phyloP scores from a whole-genome alignment of 2,113 vertebrate species.

The Phainopepla nitens region DNA sequence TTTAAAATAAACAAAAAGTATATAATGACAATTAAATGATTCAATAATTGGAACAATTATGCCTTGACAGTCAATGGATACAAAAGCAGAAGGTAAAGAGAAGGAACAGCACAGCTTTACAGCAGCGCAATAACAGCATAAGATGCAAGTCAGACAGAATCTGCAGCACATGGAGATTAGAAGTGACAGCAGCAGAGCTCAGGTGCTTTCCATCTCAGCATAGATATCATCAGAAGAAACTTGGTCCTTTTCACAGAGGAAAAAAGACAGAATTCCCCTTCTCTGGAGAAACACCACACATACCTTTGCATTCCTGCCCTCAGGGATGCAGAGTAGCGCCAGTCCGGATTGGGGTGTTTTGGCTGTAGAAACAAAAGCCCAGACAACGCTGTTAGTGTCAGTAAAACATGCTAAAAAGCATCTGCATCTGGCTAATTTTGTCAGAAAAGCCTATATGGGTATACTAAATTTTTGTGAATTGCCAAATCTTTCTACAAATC shows the following conservation, averaged over 20 bases:
- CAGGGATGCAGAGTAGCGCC: slow-evolving; percentile 96
- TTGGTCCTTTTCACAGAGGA: neutral
- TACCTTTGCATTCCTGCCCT: slow-evolving; percentile 98
- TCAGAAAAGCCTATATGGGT: neutral
- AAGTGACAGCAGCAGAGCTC: slow-evolving; percentile 14
- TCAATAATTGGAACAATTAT: slow-evolving; percentile 17
- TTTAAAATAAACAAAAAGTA: neutral
- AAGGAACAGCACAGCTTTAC: neutral
- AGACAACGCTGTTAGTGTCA: slow-evolving; percentile 40
- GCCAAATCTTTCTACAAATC: neutral
- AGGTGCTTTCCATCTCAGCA: neutral
- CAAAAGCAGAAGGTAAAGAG: neutral
- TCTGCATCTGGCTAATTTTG: neutral
- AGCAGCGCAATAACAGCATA: neutral
- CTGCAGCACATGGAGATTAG: neutral
- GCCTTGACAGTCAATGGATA: neutral
- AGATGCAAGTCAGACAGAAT: neutral
- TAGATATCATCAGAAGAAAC: neutral
- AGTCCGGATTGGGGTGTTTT: slow-evolving; percentile 86
- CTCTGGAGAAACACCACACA: neutral
- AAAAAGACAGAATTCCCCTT: neutral
- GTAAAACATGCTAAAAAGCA: neutral
- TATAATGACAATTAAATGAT: slow-evolving; percentile 7
- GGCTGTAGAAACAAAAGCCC: slow-evolving; percentile 83
- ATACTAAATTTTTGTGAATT: neutral